phyloP scores from a whole-genome alignment of 37 sponge, comb jelly and placozoan genomes.

The Ianthella basta region DNA sequence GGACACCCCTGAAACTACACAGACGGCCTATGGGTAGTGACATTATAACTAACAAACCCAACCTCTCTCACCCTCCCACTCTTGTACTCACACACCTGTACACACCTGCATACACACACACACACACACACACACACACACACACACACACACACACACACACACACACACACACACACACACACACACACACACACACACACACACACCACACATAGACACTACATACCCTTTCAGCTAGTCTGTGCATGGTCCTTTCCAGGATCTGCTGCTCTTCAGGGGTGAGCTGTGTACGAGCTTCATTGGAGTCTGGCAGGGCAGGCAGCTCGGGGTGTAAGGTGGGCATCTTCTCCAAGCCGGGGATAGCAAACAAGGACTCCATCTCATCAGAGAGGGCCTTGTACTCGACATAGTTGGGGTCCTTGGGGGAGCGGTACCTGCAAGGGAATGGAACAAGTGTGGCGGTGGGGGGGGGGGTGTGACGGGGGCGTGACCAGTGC shows the following conservation, averaged over 20 bases:
- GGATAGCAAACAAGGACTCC: constrained; percentile 81
- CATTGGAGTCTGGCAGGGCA: constrained; percentile 22
- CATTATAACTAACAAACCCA: too few species aligned
- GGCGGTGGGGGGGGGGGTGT: too few species aligned
- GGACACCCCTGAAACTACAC: too few species aligned
- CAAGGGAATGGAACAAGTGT: neutral
- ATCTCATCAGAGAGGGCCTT: constrained; percentile 83
- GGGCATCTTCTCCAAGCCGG: constrained; percentile 81
- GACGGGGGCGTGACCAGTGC: too few species aligned
- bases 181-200: neutral
- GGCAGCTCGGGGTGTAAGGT: constrained; percentile 6
- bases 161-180: neutral
- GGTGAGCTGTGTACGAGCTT: constrained; percentile 5
- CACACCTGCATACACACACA: too few species aligned
- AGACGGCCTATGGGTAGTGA: too few species aligned
- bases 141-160: constrained; percentile 9
- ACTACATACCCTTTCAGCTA: constrained; percentile 85
- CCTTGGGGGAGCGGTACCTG: constrained; percentile 45
- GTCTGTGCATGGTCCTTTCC: constrained; percentile 56
- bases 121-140: too few species aligned
- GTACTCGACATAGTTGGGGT: constrained; percentile 65
- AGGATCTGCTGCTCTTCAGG: constrained; percentile 66
- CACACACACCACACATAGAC: constrained; percentile 28
- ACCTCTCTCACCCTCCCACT: too few species aligned
- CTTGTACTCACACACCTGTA: too few species aligned